Percentiles rank a stretch among this genome's conserved stretches.
phyloP scores from a whole-genome alignment of 2,888 invertebrate species.

The Callinectes sapidus region DNA sequence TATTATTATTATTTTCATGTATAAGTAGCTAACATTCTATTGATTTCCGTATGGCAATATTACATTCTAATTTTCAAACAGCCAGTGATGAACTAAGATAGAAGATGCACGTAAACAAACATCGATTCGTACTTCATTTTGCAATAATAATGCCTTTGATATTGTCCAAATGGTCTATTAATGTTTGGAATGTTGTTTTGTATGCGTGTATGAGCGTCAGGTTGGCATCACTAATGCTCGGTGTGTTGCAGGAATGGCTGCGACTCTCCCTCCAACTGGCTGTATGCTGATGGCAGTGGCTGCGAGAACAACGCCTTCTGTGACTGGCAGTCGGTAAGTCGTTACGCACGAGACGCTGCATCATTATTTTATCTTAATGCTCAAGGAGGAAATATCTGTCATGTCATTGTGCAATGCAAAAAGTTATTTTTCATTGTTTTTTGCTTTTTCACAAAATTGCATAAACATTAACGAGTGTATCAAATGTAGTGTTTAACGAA shows the following conservation, averaged over 20 bases:
- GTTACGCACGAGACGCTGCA: neutral
- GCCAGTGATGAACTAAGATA: no score
- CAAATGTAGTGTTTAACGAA: neutral
- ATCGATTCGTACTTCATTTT: no score
- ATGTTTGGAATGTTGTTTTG: neutral
- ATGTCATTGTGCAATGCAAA: neutral
- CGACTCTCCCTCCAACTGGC: constrained; percentile 70
- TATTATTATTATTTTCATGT: no score
- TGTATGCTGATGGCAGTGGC: constrained; percentile 70
- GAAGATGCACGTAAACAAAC: no score
- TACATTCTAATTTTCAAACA: no score
- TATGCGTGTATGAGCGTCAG: neutral
- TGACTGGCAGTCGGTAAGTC: constrained; percentile 70
- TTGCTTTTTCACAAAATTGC: neutral
- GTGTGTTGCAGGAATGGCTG: constrained; percentile 66
- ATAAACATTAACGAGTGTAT: neutral
- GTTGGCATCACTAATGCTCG: neutral
- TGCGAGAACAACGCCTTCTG: constrained; percentile 71
- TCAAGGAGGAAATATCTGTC: neutral
- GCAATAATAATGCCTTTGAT: no score
- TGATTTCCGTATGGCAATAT: no score
- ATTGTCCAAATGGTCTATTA: no score
- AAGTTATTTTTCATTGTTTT: neutral
- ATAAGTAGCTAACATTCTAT: no score
- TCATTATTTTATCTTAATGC: neutral